Evolutionary conservation across 2,888 invertebrate genomes (phyloP), one percentile per base, ranked within the genome.

Genomic region (Zele albiditarsus): DNA sequence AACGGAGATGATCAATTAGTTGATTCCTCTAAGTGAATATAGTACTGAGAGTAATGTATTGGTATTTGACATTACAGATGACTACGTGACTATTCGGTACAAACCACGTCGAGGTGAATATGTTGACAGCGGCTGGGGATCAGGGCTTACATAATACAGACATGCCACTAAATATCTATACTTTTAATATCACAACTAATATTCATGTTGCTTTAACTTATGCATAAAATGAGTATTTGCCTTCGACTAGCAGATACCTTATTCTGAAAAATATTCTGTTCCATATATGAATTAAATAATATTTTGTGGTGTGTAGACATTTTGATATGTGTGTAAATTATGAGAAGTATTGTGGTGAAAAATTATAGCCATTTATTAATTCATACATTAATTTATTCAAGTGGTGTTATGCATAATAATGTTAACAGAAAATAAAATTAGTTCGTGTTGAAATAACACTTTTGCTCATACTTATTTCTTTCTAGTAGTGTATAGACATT

Each of bases 11-110:
- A 53, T 46, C 3, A 8, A 53, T 68, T 12, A 57, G 31, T 68
- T 31, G 6, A 42, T 27, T 69, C 31, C 57, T n/a, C 57, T 12
- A 23, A 60, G 6, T 20, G 25, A 63, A 74, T 72, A 20, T 53
- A 33, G 16, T 76, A 58, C n/a, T 60, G 70, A 74, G 71, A 57
- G 8, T 58, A 63, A 38, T 20, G 57, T 57, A 74, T 66, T 49
- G 28, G 14, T 12, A 20, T 69, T 69, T 69, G 42, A 68, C 62
- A 70, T 92, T 94, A 89, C 95, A 97, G 96, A 96, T 92, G 96
- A 96, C 92, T 96, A 94, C 93, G 94, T 96, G 92, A 96, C 95
- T 87, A 93, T 97, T 90, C 95, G 95, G 91, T 97, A 97, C 94
- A 96, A 95, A 92, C 94, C 94, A 90, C 94, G 94, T 90, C 93